phyloP scores from a whole-genome alignment of 2,888 invertebrate species.

The Drosophila paracracens region DNA sequence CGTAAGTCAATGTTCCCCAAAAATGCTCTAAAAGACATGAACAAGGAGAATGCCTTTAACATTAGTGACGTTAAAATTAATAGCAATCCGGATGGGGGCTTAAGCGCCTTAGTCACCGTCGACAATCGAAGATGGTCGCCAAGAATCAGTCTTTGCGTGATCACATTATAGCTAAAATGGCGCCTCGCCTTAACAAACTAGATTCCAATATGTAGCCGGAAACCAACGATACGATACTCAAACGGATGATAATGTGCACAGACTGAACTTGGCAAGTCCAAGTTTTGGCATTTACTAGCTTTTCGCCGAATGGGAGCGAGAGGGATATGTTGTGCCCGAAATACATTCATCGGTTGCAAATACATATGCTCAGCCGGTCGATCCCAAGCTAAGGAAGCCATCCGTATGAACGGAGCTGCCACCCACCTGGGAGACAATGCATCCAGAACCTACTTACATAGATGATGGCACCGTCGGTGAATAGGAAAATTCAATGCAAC shows the following conservation, averaged over 20 bases:
- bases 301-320: slow-evolving; percentile 92
- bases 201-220: slow-evolving; percentile 65
- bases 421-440: slow-evolving; percentile 88
- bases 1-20: slow-evolving; percentile 92
- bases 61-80: slow-evolving; percentile 82
- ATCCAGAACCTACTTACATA: slow-evolving; percentile 88
- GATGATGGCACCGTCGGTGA: slow-evolving; percentile 87
- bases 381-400: slow-evolving; percentile 82
- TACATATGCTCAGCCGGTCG: slow-evolving; percentile 30
- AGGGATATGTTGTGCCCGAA: slow-evolving; percentile 88
- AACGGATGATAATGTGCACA: slow-evolving; percentile 88
- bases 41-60: slow-evolving; percentile 88
- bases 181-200: slow-evolving; percentile 57
- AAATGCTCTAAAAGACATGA: slow-evolving; percentile 93
- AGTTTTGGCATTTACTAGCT: slow-evolving; percentile 92
- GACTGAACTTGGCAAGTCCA: slow-evolving; percentile 88
- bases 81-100: slow-evolving; percentile 82
- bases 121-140: slow-evolving; percentile 86
- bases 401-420: slow-evolving; percentile 87
- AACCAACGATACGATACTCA: slow-evolving; percentile 27
- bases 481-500: slow-evolving; percentile 89
- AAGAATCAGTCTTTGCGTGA: slow-evolving; percentile 92
- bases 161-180: slow-evolving; percentile 86
- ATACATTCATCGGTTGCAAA: slow-evolving; percentile 82
- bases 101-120: slow-evolving; percentile 86